Evolutionary conservation across 1,140 invertebrate species (phyloP).

Genomic region (Atta colombica): DNA sequence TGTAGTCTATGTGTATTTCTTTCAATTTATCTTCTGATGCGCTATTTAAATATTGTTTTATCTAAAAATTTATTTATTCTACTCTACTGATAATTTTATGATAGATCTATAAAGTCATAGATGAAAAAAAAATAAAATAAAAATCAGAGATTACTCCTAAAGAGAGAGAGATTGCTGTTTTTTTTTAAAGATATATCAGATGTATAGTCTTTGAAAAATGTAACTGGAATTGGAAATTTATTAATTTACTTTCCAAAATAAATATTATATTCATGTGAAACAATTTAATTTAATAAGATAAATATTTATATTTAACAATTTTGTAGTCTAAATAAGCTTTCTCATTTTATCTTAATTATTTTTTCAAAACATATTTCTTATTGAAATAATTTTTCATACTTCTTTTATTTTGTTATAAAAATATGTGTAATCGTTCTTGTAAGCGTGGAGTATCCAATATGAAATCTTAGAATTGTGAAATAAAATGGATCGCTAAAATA

Average conservation of each 20-base stretch:
- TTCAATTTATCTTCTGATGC: background rate
- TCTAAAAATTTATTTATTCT: background rate
- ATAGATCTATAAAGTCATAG: background rate
- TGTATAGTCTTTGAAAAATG: too few species aligned
- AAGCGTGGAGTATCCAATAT: background rate
- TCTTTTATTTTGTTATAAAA: too few species aligned
- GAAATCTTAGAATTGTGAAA: slow-evolving; percentile 4
- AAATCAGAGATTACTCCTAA: background rate
- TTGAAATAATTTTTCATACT: too few species aligned
- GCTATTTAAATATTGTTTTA: slow-evolving; percentile 1
- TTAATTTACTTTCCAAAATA: too few species aligned
- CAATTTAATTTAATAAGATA: too few species aligned
- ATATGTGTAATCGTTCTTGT: too few species aligned
- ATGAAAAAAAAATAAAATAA: background rate
- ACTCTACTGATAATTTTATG: slow-evolving; percentile 4
- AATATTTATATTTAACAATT: too few species aligned
- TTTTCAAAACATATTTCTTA: too few species aligned
- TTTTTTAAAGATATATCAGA: background rate
- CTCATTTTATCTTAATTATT: too few species aligned
- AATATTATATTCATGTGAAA: too few species aligned
- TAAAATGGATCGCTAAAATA: background rate
- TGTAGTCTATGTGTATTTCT: background rate
- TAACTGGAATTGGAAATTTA: too few species aligned
- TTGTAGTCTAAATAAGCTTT: too few species aligned
- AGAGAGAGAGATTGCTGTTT: background rate